Conservation (phyloP, 2,113 vertebrate genomes). For the Dunckerocampus dactyliophorus region DNA sequence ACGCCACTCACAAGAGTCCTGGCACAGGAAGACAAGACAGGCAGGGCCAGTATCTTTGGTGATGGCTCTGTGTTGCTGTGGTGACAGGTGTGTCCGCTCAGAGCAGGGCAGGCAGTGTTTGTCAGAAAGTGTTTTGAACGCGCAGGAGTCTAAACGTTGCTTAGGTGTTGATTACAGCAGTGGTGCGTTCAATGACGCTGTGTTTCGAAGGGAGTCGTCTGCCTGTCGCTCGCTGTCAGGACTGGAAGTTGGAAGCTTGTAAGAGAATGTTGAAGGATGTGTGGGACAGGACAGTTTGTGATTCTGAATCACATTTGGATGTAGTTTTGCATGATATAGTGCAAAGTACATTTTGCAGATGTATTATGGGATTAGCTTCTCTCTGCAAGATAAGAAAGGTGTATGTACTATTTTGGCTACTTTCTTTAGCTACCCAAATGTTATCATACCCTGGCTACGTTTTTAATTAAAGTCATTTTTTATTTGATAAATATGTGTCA, state of each 20-base stretch:
- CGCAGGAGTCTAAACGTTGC: slow-evolving; percentile 45
- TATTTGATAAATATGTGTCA: too few relatives aligned
- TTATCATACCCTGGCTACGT: too few relatives aligned
- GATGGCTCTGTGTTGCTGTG: slow-evolving; percentile 55
- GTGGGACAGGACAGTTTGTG: too few relatives aligned
- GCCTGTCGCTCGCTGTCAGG: slow-evolving; percentile 46
- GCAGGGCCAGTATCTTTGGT: slow-evolving; percentile 47
- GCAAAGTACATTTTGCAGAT: too few relatives aligned
- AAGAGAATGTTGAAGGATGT: too few relatives aligned
- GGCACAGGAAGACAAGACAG: slow-evolving; percentile 47
- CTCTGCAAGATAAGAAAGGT: too few relatives aligned
- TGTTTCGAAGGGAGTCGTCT: slow-evolving; percentile 45
- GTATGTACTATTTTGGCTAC: too few relatives aligned
- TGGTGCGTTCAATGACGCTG: slow-evolving; percentile 31
- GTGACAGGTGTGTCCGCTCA: slow-evolving; percentile 68
- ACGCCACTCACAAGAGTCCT: slow-evolving; percentile 43
- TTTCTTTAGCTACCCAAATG: too few relatives aligned
- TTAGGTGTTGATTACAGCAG: slow-evolving; percentile 59
- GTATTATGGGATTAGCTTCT: too few relatives aligned
- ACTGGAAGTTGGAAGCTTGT: not conserved
- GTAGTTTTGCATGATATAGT: too few relatives aligned
- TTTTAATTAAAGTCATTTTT: too few relatives aligned
- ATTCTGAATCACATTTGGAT: too few relatives aligned
- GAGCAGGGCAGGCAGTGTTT: slow-evolving; percentile 51
- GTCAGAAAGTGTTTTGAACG: slow-evolving; percentile 60